Evolutionary conservation across 2,113 vertebrate species (phyloP).

Genomic region (Meriones unguiculatus): DNA sequence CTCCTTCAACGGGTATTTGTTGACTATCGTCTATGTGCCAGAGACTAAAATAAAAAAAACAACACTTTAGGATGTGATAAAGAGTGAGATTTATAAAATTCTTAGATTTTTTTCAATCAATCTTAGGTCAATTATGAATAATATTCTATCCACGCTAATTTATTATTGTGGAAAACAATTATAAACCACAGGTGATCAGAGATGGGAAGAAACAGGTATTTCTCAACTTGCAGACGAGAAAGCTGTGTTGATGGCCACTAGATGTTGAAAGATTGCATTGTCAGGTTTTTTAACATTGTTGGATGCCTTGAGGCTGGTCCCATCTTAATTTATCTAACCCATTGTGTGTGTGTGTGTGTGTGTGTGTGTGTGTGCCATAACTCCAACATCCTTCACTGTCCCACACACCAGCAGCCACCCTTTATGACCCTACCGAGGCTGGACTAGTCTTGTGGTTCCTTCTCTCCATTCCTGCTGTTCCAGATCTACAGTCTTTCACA

Average conservation of each 20-base stretch:
- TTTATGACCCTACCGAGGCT: not conserved
- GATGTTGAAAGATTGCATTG: constrained; percentile 39
- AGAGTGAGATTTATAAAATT: not conserved
- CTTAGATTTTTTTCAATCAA: constrained; percentile 7
- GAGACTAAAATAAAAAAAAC: too few species aligned
- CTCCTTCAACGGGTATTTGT: not conserved
- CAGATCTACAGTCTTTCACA: not conserved
- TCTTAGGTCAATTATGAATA: not conserved
- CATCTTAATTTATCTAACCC: not conserved
- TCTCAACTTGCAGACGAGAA: constrained; percentile 4
- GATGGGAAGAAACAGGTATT: not conserved
- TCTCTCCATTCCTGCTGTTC: not conserved
- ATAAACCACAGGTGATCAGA: constrained; percentile 22
- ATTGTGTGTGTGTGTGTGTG: too few species aligned
- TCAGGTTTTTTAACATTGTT: not conserved
- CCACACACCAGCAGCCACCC: not conserved
- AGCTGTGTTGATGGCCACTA: constrained; percentile 29
- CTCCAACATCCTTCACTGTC: not conserved
- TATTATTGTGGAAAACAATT: not conserved
- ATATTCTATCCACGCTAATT: not conserved
- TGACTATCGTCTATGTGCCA: not conserved
- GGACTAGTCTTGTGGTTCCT: not conserved
- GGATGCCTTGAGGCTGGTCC: not conserved
- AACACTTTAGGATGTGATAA: not conserved
- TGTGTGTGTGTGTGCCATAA: not conserved